Evolutionary conservation across 30 jellyfish, hydroid and myxozoan species (phyloP), one percentile per base, ranked within the genome.

Genomic region (Calvadosia cruxmelitensis): DNA sequence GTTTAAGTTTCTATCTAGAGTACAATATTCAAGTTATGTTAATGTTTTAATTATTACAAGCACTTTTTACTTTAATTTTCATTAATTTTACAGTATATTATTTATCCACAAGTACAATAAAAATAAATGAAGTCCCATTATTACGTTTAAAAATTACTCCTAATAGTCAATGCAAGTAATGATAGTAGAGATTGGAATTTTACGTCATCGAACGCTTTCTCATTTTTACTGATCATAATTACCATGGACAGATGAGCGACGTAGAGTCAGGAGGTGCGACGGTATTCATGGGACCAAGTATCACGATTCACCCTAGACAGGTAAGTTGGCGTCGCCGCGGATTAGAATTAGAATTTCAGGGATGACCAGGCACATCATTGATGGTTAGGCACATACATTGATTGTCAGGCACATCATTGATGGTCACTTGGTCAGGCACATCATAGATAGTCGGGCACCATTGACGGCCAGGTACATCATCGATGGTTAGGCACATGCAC

Each of bases 191-290:
- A 49, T n/a, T 49, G 61, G 61, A 15, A 3, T n/a, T 68, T 34
- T 25, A 24, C 16, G 36, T 24, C 16, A 0, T 7, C 49, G 2
- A 25, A 15, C 31, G 42, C 0, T 3, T 69, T 48, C 27, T 68
- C 16, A 7, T 66, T 30, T 64, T 27, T 27, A 3, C 10, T 15
- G 5, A 3, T 3, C 10, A 13, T 13, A 64, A 64, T 27, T 34
- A 0, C 28, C 49, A 7, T 28, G 20, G 52, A 3, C 76, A 85
- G 95, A 71, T 85, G 69, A 78, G 74, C 42, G 84, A 85, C 50
- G 93, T 85, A 13, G 77, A 78, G 31, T 75, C 78, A 20, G 95
- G 95, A 0, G 95, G 95, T 1, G 93, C 93, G 0, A 85, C 95
- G 0, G 95, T 78, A 13, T 85, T 85, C 75, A 67, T 74, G 42